phyloP scores from a whole-genome alignment of 2,797 vertebrate species.

The Hydrocynus forskahlii region DNA sequence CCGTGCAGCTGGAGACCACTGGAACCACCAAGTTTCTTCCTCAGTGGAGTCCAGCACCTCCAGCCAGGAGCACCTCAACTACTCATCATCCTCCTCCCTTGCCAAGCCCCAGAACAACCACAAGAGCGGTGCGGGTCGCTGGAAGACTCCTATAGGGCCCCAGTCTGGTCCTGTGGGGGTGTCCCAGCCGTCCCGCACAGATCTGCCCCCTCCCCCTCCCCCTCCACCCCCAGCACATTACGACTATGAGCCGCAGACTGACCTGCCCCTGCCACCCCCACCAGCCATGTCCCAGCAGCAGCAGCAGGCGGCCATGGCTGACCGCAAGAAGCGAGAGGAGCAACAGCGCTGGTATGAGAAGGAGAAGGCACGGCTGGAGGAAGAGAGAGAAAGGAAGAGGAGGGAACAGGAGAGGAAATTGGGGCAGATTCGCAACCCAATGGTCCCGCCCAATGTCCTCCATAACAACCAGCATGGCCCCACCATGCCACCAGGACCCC shows the following conservation, averaged over 20 bases:
- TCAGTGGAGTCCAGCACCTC: conserved; percentile 92
- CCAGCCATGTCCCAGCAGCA: conserved; percentile 78
- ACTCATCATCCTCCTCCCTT: conserved; percentile 80
- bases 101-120: conserved; percentile 83
- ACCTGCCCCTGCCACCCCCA: conserved; percentile 79
- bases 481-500: conserved; percentile 71
- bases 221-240: conserved; percentile 75
- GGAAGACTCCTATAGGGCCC: conserved; percentile 89
- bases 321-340: conserved; percentile 93
- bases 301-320: conserved; percentile 74
- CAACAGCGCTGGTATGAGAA: conserved; percentile 99
- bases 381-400: conserved; percentile 94
- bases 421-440: conserved; percentile 89
- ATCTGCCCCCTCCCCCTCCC: conserved; percentile 80
- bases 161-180: conserved; percentile 72
- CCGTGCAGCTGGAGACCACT: conserved; percentile 74
- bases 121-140: conserved; percentile 93
- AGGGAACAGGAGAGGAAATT: conserved; percentile 94
- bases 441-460: conserved; percentile 81
- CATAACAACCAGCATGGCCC: conserved; percentile 75
- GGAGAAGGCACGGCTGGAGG: conserved; percentile 95
- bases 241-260: conserved; percentile 80
- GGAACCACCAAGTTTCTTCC: conserved; percentile 84
- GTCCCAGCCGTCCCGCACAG: conserved; percentile 79
- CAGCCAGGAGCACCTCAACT: conserved; percentile 96